Evolutionary conservation across 53 echinoderm and acorn worm genomes (phyloP), one percentile per base, ranked within the genome.

Genomic region (Holothuria scabra): DNA sequence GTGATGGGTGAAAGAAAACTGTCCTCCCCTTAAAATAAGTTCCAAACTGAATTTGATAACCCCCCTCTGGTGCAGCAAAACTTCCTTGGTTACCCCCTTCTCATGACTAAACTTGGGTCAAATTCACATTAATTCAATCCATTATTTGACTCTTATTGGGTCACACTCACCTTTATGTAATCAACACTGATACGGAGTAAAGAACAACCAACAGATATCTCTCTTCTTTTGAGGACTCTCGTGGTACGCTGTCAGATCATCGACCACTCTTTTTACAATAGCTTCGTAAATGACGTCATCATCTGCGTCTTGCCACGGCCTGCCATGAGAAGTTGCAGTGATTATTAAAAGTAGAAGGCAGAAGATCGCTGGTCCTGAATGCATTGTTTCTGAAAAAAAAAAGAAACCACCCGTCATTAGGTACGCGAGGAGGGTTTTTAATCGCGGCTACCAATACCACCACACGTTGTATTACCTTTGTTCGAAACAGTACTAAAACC

Each of bases 121-220:
- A 5, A 10, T 10, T 41, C 41, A 41, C 41, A 8, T 41, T 41
- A 41, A 2, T 41, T 8, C 7, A 2, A 41, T 10, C 41, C 41
- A 0, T 10, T 41, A 4, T 8, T 8, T 41, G 7, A 41, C 41
- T 41, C 10, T 0, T 8, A 8, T 41, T 52, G 52, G 52, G 52
- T 18, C 52, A 33, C 22, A 69, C 69, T 22, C 41, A 69, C 69
- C 69, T 14, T 30, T 5, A 34, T 13, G 21, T 20, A 37, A 41
- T 69, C 69, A 69, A 41, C 69, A 69, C 18, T 69, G 34, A 34
- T 69, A 69, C 13, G 69, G 69, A 34, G 69, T 69, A 41, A 69
- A 69, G 34, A 69, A 69, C 14, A 69, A 41, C 69, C 69, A 69
- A 20, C 69, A 69, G 9, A 69, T 33, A 8, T 69, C 69, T 69